These are phyloP conservation scores for Petroica traversi DNA, from an alignment of 2,113 vertebrate genomes.

Conservation along the genomic window DNA sequence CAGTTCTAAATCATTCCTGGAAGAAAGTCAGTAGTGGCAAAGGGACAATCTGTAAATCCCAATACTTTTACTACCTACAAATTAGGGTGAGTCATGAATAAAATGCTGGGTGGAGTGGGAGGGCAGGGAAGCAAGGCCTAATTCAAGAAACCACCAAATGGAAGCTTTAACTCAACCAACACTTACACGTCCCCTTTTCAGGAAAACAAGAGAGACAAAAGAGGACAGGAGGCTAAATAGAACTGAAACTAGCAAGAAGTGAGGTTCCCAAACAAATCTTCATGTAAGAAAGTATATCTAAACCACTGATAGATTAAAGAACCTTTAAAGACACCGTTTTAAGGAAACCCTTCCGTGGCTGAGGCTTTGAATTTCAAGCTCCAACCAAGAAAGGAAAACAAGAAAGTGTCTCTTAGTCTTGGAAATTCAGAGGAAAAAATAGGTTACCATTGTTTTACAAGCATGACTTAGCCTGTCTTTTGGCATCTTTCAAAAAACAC, in stretches of 20 bases:
- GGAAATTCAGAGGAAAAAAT: not conserved
- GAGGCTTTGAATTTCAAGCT: not conserved
- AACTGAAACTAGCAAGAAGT: not conserved
- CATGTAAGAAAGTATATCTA: not conserved
- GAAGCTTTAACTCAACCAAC: not conserved
- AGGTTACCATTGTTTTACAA: not conserved
- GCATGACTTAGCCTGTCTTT: not conserved
- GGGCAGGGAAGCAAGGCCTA: not conserved
- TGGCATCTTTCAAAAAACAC: not conserved
- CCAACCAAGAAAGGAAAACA: not conserved
- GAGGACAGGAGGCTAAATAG: not conserved
- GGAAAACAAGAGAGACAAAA: not conserved
- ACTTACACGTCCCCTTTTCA: not conserved
- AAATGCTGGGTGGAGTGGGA: not conserved
- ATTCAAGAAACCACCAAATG: slow-evolving; percentile 16
- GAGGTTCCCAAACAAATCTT: not conserved
- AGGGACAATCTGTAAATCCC: not conserved
- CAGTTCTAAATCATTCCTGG: not conserved
- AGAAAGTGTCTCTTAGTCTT: not conserved
- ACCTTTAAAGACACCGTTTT: not conserved
- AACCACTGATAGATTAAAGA: not conserved
- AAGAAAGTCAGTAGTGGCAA: not conserved
- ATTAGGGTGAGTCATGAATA: not conserved
- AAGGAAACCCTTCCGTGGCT: not conserved
- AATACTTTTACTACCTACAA: not conserved